A percentile compares a stretch with the other conserved stretches of the same genome.
These are phyloP conservation scores for Euura lappo DNA, from an alignment of 1,140 invertebrate species.

Conservation along the genomic window DNA sequence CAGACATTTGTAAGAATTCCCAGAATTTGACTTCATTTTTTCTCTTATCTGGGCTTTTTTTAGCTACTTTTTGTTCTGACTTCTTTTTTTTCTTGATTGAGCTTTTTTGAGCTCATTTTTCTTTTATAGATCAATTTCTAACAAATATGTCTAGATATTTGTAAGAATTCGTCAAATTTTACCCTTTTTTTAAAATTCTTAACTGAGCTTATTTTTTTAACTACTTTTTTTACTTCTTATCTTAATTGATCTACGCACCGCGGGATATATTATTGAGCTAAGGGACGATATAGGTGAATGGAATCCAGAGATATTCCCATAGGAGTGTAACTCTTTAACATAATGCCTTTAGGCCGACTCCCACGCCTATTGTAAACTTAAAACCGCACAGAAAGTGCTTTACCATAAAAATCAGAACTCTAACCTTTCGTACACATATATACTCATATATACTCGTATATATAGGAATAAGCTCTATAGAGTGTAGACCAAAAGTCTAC, in stretches of 20 bases:
- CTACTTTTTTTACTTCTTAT: constrained; percentile 8
- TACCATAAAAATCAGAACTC: constrained; percentile 53
- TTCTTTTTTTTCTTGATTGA: no score
- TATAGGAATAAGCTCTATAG: no score
- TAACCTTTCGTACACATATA: constrained; percentile 37
- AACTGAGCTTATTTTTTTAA: no score
- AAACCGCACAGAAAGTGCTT: constrained; percentile 34
- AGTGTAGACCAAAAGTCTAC: constrained; percentile 16
- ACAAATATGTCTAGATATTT: no score
- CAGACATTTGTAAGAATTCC: constrained; percentile 26
- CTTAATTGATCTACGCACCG: not conserved
- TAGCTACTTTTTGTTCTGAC: not conserved
- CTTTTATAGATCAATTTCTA: no score
- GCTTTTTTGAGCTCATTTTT: no score
- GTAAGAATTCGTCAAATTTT: no score
- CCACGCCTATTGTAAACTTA: constrained; percentile 54
- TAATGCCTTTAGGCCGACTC: constrained; percentile 48
- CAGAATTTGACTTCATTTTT: constrained; percentile 23
- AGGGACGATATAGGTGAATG: no score
- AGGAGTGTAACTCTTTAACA: constrained; percentile 44
- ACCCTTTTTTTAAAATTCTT: no score
- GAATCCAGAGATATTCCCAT: constrained; percentile 17
- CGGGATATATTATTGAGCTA: constrained; percentile 13
- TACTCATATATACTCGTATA: no score
- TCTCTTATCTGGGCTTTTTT: constrained; percentile 16